Evolutionary conservation across 2,113 vertebrate species (phyloP).

Genomic region (Oryzias curvinotus): DNA sequence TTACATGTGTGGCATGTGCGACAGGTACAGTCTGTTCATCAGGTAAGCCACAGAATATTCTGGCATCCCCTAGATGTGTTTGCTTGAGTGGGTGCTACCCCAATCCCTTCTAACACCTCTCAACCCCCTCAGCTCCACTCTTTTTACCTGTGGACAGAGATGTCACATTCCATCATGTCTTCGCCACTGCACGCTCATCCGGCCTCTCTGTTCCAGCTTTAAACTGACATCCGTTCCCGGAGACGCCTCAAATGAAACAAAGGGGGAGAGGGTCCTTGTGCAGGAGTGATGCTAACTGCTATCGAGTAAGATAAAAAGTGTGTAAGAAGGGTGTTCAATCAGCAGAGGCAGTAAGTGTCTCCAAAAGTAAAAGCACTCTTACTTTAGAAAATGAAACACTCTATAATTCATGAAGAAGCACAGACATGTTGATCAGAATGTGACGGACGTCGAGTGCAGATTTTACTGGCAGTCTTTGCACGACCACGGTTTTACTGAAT

Average conservation of each 20-base stretch:
- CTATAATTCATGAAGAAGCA: too few relatives aligned
- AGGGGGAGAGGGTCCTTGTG: too few relatives aligned
- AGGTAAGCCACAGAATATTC: slow-evolving; percentile 29
- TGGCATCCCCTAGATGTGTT: slow-evolving; percentile 60
- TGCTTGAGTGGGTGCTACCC: slow-evolving; percentile 20
- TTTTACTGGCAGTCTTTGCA: too few relatives aligned
- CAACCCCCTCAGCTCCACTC: not conserved
- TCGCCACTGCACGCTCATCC: not conserved
- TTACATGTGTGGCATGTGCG: slow-evolving; percentile 5
- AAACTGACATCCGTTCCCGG: not conserved
- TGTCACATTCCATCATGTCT: slow-evolving; percentile 42
- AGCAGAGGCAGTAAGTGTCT: too few relatives aligned
- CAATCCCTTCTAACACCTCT: slow-evolving; percentile 1
- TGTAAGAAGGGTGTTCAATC: too few relatives aligned
- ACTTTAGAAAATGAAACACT: too few relatives aligned
- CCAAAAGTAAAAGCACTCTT: too few relatives aligned
- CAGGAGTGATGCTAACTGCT: too few relatives aligned
- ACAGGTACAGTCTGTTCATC: slow-evolving; percentile 54
- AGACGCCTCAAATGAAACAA: not conserved
- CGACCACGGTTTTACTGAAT: too few relatives aligned
- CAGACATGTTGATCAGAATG: too few relatives aligned
- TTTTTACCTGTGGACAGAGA: slow-evolving; percentile 31
- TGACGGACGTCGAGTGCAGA: too few relatives aligned
- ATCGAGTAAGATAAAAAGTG: too few relatives aligned
- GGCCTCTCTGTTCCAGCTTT: not conserved